phyloP scores from a whole-genome alignment of 1,140 invertebrate species.

The Stegodyphus dumicola region DNA sequence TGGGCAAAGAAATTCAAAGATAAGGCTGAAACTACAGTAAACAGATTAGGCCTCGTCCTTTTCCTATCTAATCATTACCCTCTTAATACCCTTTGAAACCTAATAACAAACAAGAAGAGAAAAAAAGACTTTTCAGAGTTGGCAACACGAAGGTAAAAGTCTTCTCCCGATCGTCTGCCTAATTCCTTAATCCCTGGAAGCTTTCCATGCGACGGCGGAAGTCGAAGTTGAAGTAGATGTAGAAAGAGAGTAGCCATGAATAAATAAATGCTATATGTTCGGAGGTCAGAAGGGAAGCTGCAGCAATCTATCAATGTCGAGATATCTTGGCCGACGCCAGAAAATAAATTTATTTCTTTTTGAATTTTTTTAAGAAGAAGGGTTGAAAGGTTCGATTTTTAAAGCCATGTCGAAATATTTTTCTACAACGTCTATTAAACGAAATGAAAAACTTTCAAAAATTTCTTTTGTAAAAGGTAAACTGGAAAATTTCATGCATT shows the following conservation, averaged over 20 bases:
- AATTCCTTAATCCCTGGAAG: constrained; percentile 36
- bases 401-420: no score
- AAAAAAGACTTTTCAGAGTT: constrained; percentile 3
- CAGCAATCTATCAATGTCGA: constrained; percentile 22
- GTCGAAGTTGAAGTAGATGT: constrained; percentile 31
- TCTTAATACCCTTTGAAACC: not conserved
- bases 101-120: not conserved
- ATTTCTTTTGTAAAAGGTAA: no score
- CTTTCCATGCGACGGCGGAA: not conserved
- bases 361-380: no score
- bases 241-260: constrained; percentile 20
- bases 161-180: constrained; percentile 29
- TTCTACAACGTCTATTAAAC: no score
- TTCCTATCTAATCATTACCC: not conserved
- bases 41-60: constrained; percentile 24
- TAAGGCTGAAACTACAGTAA: constrained; percentile 5
- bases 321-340: constrained; percentile 2
- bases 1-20: not conserved
- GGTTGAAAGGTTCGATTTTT: no score
- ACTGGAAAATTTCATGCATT: no score
- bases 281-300: not conserved
- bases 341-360: constrained; percentile 11
- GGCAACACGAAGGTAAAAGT: not conserved
- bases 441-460: no score
- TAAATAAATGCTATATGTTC: constrained; percentile 30